Evolutionary conservation across 2,797 vertebrate species (phyloP).

Genomic region (Nothura maculosa): DNA sequence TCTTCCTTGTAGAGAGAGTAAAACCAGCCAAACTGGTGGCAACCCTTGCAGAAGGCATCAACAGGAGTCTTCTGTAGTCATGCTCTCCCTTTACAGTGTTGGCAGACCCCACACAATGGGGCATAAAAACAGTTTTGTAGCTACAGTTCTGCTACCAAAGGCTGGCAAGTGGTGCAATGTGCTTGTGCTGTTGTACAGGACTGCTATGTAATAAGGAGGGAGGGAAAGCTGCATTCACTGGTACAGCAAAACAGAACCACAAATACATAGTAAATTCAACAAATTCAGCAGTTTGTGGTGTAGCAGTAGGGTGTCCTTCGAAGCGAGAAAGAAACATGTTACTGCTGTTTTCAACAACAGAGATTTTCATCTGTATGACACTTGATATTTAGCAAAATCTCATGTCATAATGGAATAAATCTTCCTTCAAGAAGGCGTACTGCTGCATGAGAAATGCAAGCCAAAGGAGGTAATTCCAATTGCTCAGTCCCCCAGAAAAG

Average conservation of each 20-base stretch:
- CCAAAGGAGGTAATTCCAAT: neutral
- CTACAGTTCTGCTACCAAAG: neutral
- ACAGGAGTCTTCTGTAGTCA: neutral
- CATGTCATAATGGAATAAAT: neutral
- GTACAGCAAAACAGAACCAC: neutral
- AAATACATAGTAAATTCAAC: neutral
- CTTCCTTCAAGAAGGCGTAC: neutral
- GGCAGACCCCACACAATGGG: neutral
- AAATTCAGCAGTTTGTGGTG: too few relatives aligned
- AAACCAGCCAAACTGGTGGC: neutral
- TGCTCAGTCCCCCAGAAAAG: neutral
- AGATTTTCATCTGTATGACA: neutral
- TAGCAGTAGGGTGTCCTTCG: neutral
- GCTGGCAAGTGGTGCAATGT: too few relatives aligned
- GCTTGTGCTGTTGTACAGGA: neutral
- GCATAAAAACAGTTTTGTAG: neutral
- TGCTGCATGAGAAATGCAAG: neutral
- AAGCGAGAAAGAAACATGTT: neutral
- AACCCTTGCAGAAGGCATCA: neutral
- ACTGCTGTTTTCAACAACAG: neutral
- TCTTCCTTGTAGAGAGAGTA: neutral
- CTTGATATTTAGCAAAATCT: neutral
- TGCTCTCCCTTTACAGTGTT: neutral
- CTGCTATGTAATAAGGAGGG: neutral
- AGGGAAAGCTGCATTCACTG: neutral